These are phyloP conservation scores for Parotocinclus haroldoi DNA, from an alignment of 2,797 vertebrate genomes.

Conservation along the genomic window DNA sequence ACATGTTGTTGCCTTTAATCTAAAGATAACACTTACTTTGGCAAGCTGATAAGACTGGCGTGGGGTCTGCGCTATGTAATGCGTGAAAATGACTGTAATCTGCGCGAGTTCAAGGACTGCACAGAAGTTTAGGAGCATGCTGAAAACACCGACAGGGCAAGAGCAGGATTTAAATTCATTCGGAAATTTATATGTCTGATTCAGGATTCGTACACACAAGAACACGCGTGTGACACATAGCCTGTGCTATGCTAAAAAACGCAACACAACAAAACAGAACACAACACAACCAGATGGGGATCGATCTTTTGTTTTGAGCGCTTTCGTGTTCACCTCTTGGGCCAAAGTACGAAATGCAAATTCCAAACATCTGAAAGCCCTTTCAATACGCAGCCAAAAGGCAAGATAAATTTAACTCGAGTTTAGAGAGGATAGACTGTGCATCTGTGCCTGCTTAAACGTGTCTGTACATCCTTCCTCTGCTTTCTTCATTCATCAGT, in stretches of 20 bases:
- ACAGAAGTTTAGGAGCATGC: not conserved
- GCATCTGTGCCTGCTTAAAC: constrained; percentile 21
- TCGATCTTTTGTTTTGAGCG: not conserved
- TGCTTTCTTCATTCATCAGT: constrained; percentile 8
- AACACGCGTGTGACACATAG: constrained; percentile 3
- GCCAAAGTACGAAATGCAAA: constrained; percentile 26
- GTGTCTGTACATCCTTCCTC: constrained; percentile 8
- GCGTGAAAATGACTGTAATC: constrained; percentile 3
- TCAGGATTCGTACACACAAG: constrained; percentile 33
- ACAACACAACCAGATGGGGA: constrained; percentile 11
- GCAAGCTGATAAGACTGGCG: constrained; percentile 9
- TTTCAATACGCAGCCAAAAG: constrained; percentile 19
- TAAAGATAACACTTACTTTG: constrained; percentile 37
- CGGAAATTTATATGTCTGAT: constrained; percentile 39
- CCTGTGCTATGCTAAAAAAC: not conserved
- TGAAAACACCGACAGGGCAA: no score
- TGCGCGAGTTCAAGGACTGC: constrained; percentile 3
- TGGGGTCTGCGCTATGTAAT: constrained; percentile 6
- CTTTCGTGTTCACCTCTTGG: constrained; percentile 2
- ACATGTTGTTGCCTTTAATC: constrained; percentile 43
- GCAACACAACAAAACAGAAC: constrained; percentile 15
- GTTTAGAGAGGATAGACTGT: constrained; percentile 6
- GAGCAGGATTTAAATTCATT: not conserved
- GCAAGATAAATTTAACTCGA: constrained; percentile 19
- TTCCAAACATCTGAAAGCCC: constrained; percentile 8